Evolutionary conservation across 2,113 vertebrate genomes (phyloP).

Genomic region (Mormyrus lacerda): DNA sequence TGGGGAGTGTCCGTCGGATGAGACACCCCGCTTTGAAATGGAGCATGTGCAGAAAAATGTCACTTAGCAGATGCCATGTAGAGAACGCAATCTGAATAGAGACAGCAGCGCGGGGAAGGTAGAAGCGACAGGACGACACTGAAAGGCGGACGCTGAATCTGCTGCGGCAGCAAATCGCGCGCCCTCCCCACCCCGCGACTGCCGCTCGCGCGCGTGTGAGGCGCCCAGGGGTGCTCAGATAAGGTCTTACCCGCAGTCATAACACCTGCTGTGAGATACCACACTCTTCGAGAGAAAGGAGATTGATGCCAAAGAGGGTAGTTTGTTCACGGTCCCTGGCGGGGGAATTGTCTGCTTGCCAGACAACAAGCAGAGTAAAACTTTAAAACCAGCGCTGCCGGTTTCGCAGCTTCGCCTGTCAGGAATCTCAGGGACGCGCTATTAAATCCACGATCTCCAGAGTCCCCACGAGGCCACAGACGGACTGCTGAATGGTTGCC

Average conservation of each 20-base stretch:
- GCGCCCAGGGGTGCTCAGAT: conserved; percentile 1
- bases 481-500: neutral
- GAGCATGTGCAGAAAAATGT: neutral
- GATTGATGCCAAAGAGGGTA: neutral
- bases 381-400: neutral
- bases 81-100: neutral
- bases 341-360: neutral
- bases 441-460: neutral
- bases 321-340: neutral
- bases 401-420: neutral
- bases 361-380: neutral
- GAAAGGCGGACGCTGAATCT: neutral
- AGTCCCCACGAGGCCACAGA: neutral
- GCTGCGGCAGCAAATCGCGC: neutral
- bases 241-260: neutral
- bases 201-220: neutral
- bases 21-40: neutral
- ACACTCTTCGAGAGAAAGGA: neutral
- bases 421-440: neutral
- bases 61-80: neutral
- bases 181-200: no score
- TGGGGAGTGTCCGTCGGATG: neutral
- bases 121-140: neutral
- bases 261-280: neutral
- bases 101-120: neutral